Evolutionary conservation across 2,888 invertebrate genomes (phyloP), one percentile per base, ranked within the genome.

Genomic region (Drosophila lacicola): DNA sequence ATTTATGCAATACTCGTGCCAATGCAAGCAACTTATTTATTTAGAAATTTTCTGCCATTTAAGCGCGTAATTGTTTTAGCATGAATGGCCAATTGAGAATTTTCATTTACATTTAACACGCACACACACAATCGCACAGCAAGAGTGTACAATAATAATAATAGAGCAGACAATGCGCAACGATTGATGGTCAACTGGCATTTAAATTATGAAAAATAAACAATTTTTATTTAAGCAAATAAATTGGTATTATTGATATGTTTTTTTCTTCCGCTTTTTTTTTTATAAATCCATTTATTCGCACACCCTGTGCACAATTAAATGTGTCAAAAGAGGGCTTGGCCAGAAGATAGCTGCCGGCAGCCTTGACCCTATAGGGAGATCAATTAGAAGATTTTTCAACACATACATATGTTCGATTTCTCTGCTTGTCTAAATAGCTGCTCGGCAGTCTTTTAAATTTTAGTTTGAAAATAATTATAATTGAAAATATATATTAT

Each of bases 41-140:
- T 83, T 85, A 76, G 85, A 82, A 76, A 85, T 82, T 82, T 74
- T 70, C 74, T 78, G 83, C 72, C 76, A 80, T 83, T 85, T 85
- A 76, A 76, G 72, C 78, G 78, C 75, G 65, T 85, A 85, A 83
- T 80, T 80, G 86, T 82, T 80, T 78, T 74, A 74, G 70, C 73
- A 66, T 74, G 44, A 51, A 58, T 36, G 64, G 57, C 69, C 63
- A 83, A 77, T 78, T 65, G 74, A 77, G 64, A 75, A 78, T 72
- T 74, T 83, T 70, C 66, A 82, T 82, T 85, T 80, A 70, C 66
- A 80, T 70, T 76, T 61, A 57, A 61, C 46, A 44, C 49, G 54
- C 11, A 19, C 34, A 19, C 13, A 47, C 25, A 37, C 17, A 41
- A 4, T 19, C 29, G 33, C 29, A 49, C 33, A 34, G n/a, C 10